These are phyloP conservation scores for Diadophis punctatus DNA, from an alignment of 2,113 vertebrate species.

Conservation along the genomic window DNA sequence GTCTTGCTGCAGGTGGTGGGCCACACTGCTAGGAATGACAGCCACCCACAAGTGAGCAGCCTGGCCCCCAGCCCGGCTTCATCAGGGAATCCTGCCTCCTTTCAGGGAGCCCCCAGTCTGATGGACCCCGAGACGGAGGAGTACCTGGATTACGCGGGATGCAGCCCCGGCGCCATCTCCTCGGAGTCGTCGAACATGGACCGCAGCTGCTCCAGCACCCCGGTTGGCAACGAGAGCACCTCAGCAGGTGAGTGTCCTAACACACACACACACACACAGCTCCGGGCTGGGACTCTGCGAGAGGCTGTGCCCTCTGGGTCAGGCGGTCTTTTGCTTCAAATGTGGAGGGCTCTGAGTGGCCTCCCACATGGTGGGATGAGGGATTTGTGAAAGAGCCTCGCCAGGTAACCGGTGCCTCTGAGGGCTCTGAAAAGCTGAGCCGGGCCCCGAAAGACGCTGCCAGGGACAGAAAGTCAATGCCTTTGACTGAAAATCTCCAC, in stretches of 20 bases:
- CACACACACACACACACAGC: background rate
- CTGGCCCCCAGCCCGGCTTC: constrained; percentile 66
- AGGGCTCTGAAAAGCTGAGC: background rate
- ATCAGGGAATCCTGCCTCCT: constrained; percentile 71
- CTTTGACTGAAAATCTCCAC: no score
- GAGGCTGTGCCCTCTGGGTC: background rate
- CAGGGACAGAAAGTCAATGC: background rate
- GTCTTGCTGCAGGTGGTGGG: constrained; percentile 65
- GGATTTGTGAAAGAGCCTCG: background rate
- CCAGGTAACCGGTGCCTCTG: background rate
- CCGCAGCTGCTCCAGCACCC: constrained; percentile 96
- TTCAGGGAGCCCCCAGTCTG: constrained; percentile 70
- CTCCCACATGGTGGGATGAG: background rate
- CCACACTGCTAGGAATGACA: constrained; percentile 68
- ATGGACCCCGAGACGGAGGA: constrained; percentile 88
- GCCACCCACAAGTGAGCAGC: constrained; percentile 67
- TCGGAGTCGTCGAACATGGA: constrained; percentile 96
- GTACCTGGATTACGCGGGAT: constrained; percentile 90
- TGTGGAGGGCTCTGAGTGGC: background rate
- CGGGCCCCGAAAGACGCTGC: background rate
- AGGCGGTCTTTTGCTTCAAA: background rate
- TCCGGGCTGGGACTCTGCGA: background rate
- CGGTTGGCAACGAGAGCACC: constrained; percentile 90
- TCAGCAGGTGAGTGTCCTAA: constrained; percentile 79
- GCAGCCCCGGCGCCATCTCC: constrained; percentile 88